These are phyloP conservation scores for Eira barbara DNA, from an alignment of 2,113 vertebrate genomes.

Conservation along the genomic window DNA sequence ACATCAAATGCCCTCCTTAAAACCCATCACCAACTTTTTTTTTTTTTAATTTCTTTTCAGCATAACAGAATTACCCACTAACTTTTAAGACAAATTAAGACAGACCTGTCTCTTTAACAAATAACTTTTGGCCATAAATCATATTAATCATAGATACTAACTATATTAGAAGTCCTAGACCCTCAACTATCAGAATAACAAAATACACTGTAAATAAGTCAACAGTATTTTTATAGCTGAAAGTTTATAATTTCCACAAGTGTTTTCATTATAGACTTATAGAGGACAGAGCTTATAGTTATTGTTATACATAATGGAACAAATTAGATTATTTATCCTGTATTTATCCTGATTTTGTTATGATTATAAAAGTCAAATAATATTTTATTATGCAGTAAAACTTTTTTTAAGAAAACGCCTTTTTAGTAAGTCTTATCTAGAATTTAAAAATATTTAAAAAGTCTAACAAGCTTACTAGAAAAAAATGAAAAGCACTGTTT, in stretches of 20 bases:
- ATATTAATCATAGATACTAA: background rate
- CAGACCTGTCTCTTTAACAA: background rate
- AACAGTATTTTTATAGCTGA: background rate
- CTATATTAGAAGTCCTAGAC: background rate
- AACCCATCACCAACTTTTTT: background rate
- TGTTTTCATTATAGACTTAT: conserved; percentile 35
- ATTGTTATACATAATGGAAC: conserved; percentile 48
- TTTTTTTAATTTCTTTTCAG: too few relatives aligned
- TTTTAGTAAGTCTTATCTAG: conserved; percentile 59
- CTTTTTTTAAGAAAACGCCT: background rate
- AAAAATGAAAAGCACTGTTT: conserved; percentile 80
- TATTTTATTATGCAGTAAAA: conserved; percentile 64
- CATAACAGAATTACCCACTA: background rate
- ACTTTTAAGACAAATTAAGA: background rate
- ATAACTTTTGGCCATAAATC: background rate
- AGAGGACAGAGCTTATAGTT: conserved; percentile 32
- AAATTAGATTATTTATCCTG: conserved; percentile 23
- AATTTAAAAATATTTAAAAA: conserved; percentile 71
- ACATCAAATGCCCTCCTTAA: background rate
- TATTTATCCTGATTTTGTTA: background rate
- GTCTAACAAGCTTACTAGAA: conserved; percentile 68
- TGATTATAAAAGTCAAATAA: conserved; percentile 47
- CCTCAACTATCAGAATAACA: background rate
- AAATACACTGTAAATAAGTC: background rate
- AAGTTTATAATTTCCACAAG: conserved; percentile 1